Conservation (phyloP, 2,888 invertebrate genomes). For the Coremacera marginata region DNA sequence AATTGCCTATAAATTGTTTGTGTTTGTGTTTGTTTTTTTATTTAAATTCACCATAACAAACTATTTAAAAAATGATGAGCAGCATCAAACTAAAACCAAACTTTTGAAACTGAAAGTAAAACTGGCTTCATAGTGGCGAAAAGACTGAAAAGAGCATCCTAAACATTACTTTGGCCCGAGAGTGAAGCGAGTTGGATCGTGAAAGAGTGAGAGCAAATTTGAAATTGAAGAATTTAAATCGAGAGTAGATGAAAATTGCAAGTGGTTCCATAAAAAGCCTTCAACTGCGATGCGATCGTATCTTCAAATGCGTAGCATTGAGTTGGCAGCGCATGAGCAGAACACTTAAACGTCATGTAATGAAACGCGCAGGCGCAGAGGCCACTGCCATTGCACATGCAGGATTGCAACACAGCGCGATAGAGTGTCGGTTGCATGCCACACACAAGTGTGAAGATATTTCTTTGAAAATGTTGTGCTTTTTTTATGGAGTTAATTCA, state of each 20-base stretch:
- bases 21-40: not conserved
- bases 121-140: not conserved
- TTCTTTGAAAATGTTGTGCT: no score
- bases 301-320: not conserved
- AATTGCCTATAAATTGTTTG: not conserved
- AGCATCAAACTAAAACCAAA: not conserved
- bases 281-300: not conserved
- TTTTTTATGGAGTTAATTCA: no score
- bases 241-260: not conserved
- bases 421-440: not conserved
- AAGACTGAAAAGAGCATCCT: no score
- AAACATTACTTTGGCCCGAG: not conserved
- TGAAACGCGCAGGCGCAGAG: slow-evolving; percentile 11
- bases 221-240: not conserved
- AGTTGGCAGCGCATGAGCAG: not conserved
- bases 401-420: not conserved
- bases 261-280: not conserved
- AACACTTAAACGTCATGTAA: not conserved
- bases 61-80: not conserved
- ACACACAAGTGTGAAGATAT: not conserved
- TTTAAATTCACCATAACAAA: slow-evolving; percentile 14
- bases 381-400: slow-evolving; percentile 17
- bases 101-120: slow-evolving; percentile 7
- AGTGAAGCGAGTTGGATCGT: not conserved
- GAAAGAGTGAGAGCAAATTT: not conserved